Conservation (phyloP, 1,140 invertebrate genomes). For the Bombus balteatus region DNA sequence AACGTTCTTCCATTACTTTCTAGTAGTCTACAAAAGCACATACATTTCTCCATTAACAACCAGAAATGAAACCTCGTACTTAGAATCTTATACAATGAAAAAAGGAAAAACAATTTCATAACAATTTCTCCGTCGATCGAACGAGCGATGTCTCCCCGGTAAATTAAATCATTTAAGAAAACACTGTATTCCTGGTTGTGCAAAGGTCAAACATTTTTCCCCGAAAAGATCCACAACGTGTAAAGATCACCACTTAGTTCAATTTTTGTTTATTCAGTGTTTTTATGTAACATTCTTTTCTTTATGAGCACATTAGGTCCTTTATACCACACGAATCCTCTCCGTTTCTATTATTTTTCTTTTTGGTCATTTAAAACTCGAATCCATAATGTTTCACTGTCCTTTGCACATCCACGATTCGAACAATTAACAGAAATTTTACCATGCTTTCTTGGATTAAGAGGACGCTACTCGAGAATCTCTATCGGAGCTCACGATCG, state of each 20-base stretch:
- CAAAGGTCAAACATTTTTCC: not conserved
- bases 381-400: not conserved
- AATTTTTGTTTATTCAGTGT: not conserved
- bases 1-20: not conserved
- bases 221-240: no score
- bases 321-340: not conserved
- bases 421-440: slow-evolving; percentile 15
- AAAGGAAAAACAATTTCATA: no score
- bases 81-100: not conserved
- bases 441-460: slow-evolving; percentile 48
- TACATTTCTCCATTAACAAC: not conserved
- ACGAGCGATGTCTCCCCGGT: no score
- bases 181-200: slow-evolving; percentile 10
- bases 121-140: not conserved
- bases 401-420: slow-evolving; percentile 30
- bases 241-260: not conserved
- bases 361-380: not conserved
- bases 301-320: not conserved
- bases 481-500: slow-evolving; percentile 17
- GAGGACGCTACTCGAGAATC: not conserved
- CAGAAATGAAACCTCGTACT: not conserved
- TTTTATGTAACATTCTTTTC: not conserved
- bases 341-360: not conserved
- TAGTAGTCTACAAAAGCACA: not conserved
- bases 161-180: not conserved